Percentiles rank a stretch among this genome's conserved stretches.
Conservation (phyloP, 2,888 invertebrate genomes). For the Amphiduros pacificus region DNA sequence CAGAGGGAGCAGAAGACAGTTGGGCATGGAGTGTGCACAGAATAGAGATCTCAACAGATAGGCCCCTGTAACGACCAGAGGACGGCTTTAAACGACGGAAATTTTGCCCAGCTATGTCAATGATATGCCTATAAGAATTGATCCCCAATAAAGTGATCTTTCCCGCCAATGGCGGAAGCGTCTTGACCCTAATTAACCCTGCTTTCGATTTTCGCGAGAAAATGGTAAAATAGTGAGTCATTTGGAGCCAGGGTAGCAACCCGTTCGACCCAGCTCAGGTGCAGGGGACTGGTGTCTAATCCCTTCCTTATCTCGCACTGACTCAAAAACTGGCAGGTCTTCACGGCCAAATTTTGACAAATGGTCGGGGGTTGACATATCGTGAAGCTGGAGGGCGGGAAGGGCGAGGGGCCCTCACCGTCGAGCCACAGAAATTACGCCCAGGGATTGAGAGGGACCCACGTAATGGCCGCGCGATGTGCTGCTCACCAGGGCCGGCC, state of each 20-base stretch:
- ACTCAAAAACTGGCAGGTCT: background rate
- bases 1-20: no score
- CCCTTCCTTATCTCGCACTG: constrained; percentile 5
- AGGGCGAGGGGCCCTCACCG: no score
- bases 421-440: no score
- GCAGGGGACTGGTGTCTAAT: constrained; percentile 1
- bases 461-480: no score
- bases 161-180: background rate
- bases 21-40: no score
- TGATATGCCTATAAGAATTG: constrained; percentile 5
- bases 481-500: no score
- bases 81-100: no score
- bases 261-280: constrained; percentile 8
- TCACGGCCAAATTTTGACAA: constrained; percentile 9
- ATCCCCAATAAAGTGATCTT: constrained; percentile 14
- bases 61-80: no score
- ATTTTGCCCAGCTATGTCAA: no score
- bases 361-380: background rate
- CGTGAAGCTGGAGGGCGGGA: background rate
- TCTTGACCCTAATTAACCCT: constrained; percentile 17
- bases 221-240: constrained; percentile 13
- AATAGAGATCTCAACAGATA: no score
- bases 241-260: constrained; percentile 4
- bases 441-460: no score
- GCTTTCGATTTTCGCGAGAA: constrained; percentile 13